These are phyloP conservation scores for Ginglymostoma cirratum DNA, from an alignment of 2,113 vertebrate genomes.

Conservation along the genomic window DNA sequence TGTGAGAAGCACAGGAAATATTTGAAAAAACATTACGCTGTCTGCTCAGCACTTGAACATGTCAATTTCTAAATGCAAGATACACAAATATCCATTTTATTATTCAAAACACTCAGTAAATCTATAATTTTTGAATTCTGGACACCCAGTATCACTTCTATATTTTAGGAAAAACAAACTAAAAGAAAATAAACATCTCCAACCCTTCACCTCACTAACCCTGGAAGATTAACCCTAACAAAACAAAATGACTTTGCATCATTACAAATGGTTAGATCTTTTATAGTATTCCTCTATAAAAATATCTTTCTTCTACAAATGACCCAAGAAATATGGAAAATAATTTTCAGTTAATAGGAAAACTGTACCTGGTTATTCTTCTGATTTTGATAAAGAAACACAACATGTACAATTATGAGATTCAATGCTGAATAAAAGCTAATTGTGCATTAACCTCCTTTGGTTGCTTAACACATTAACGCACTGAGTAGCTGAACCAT, in stretches of 20 bases:
- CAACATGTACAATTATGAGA: not conserved
- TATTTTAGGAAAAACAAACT: constrained; percentile 26
- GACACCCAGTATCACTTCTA: not conserved
- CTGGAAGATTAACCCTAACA: constrained; percentile 13
- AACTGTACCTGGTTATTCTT: not conserved
- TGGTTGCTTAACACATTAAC: not conserved
- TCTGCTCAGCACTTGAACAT: constrained; percentile 42
- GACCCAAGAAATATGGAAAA: not conserved
- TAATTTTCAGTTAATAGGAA: not conserved
- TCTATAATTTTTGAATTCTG: constrained; percentile 23
- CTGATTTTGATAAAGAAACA: not conserved
- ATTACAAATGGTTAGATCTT: not conserved
- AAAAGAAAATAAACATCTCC: constrained; percentile 17
- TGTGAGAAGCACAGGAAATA: constrained; percentile 50
- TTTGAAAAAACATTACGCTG: constrained; percentile 48
- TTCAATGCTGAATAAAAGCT: not conserved
- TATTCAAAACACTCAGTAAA: constrained; percentile 42
- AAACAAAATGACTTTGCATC: not conserved
- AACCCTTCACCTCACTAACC: not conserved
- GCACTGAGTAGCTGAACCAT: not conserved
- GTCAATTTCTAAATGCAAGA: constrained; percentile 44
- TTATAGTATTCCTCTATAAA: not conserved
- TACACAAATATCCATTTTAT: constrained; percentile 43
- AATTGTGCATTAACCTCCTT: not conserved
- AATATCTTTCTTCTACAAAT: too few species aligned